Percentiles rank a stretch among this genome's conserved stretches.
These are phyloP conservation scores for Todiramphus saurophagus DNA, from an alignment of 2,113 vertebrate species.

Conservation along the genomic window DNA sequence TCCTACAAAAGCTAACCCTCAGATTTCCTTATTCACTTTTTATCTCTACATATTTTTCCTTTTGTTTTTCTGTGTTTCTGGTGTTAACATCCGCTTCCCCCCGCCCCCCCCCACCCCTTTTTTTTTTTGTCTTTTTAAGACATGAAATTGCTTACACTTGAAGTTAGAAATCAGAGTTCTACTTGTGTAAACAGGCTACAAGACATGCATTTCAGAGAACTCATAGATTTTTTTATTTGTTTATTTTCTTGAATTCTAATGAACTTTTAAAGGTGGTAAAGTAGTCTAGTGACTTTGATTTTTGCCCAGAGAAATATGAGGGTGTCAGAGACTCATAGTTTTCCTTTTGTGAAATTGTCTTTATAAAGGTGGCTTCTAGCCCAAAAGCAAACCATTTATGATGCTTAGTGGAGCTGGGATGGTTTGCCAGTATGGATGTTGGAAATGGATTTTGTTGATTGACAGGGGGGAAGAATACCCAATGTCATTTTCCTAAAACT, in stretches of 20 bases:
- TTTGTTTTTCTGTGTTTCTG: too few relatives aligned
- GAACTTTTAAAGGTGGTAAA: neutral
- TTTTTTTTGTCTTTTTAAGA: neutral
- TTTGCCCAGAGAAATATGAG: neutral
- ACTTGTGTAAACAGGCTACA: neutral
- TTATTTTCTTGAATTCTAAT: neutral
- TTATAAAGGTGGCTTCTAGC: neutral
- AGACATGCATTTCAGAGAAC: neutral
- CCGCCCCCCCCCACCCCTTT: rapidly evolving
- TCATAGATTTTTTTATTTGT: neutral
- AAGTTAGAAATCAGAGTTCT: neutral
- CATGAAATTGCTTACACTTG: neutral
- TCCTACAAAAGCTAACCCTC: too few relatives aligned
- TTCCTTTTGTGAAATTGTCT: neutral
- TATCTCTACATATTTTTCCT: too few relatives aligned
- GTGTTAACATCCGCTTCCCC: too few relatives aligned
- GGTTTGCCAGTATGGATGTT: neutral
- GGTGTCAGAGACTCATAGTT: neutral
- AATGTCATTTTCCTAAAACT: neutral
- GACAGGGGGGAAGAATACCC: rapidly evolving
- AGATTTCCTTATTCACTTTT: too few relatives aligned
- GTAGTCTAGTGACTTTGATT: neutral
- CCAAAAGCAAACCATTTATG: neutral
- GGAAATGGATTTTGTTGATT: neutral
- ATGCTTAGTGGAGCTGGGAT: neutral